These are phyloP conservation scores for Sinodicranocentrus sp. DNA, from an alignment of 2,888 invertebrate genomes.

Conservation along the genomic window DNA sequence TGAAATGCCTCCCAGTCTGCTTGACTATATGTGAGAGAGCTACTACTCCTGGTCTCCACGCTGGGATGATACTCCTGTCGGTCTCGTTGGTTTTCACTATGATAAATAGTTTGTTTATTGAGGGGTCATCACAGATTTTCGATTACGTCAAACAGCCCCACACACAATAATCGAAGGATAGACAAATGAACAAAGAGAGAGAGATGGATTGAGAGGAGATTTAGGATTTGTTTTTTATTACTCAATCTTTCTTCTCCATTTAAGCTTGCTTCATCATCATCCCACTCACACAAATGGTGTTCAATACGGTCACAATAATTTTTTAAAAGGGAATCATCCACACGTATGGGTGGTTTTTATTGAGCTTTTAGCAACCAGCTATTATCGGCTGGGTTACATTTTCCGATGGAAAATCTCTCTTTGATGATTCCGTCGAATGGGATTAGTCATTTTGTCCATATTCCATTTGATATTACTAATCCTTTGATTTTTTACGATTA, in stretches of 20 bases:
- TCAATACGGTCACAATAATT: too few relatives aligned
- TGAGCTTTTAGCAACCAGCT: constrained; percentile 11
- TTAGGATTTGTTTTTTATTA: constrained; percentile 40
- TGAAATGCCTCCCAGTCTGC: too few relatives aligned
- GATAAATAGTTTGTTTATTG: constrained; percentile 77
- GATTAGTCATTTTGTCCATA: too few relatives aligned
- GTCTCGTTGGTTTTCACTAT: constrained; percentile 52
- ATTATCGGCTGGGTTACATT: too few relatives aligned
- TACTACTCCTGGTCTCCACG: too few relatives aligned
- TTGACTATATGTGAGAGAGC: too few relatives aligned
- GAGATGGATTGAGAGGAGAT: constrained; percentile 12
- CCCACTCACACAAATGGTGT: background rate
- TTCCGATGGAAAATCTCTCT: background rate
- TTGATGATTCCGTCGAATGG: constrained; percentile 34
- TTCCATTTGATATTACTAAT: too few relatives aligned
- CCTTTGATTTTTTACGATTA: constrained; percentile 1
- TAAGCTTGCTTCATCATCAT: constrained; percentile 1
- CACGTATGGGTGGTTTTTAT: too few relatives aligned
- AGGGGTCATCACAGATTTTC: constrained; percentile 76
- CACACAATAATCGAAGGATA: constrained; percentile 49
- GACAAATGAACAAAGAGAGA: background rate
- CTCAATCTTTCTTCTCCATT: constrained; percentile 58
- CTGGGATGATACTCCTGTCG: too few relatives aligned
- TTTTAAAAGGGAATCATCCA: too few relatives aligned
- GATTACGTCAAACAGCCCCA: constrained; percentile 74